Evolutionary conservation across 2,888 invertebrate genomes (phyloP), one percentile per base, ranked within the genome.

Genomic region (Metopia argyrocephala): DNA sequence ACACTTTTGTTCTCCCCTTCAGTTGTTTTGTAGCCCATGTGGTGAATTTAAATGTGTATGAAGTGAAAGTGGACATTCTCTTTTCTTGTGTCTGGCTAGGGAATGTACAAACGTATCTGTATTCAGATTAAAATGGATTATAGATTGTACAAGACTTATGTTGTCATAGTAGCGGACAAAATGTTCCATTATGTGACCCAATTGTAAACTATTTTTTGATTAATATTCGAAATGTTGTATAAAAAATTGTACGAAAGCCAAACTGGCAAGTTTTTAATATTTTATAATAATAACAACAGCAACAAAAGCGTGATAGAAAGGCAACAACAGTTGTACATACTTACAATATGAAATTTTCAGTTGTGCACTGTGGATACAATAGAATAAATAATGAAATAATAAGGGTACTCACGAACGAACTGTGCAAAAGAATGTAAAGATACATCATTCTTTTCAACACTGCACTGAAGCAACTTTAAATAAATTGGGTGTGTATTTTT

Each of bases 1-100:
- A 61, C 7, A 61, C 45, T 45, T 61, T 54, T 15, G 15, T 6
- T 38, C 61, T 68, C 59, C 23, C 12, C 31, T 38, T 38, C 15
- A 46, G 68, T 23, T 23, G 59, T 52, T 75, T 75, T 61, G 68
- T 61, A 9, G 61, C 15, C 3, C 20, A 23, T 68, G 46, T 75
- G 68, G 68, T 54, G 61, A 68, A 52, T n/a, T n/a, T 15, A 20
- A 54, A 21, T 12, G 4, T 12, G 1, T 48, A 28, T 2, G 20
- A 3, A 38, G 66, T 31, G 50, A 57, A 74, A 65, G 57, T 57
- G 27, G 50, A 28, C 46, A n/a, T n/a, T n/a, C n/a, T n/a, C n/a
- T n/a, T n/a, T n/a, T n/a, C n/a, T n/a, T n/a, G n/a, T n/a, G n/a
- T 38, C 4, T 4, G 38, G 15, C 38, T 15, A 38, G 15, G 4